A percentile compares a stretch with the other conserved stretches of the same genome.
These are phyloP conservation scores for Panzeria rudis DNA, from an alignment of 2,888 invertebrate genomes.

Conservation along the genomic window DNA sequence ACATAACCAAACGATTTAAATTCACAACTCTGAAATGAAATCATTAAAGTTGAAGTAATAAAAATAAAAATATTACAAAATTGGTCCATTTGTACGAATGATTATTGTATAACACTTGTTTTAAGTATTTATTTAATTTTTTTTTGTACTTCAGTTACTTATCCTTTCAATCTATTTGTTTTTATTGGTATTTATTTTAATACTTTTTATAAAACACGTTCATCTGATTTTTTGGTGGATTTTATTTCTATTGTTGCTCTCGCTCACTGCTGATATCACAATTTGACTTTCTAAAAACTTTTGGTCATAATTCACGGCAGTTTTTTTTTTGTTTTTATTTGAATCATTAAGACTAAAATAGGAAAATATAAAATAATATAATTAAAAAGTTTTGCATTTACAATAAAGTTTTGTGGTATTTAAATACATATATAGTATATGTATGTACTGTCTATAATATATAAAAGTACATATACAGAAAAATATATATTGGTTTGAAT, in stretches of 20 bases:
- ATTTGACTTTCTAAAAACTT: constrained; percentile 69
- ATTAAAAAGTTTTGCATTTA: constrained; percentile 61
- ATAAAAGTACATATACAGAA: background rate
- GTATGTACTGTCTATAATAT: background rate
- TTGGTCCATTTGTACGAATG: constrained; percentile 41
- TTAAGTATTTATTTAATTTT: background rate
- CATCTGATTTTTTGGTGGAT: constrained; percentile 50
- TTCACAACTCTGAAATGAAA: constrained; percentile 8
- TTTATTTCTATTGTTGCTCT: constrained; percentile 33
- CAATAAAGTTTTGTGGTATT: constrained; percentile 43
- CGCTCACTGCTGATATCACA: background rate
- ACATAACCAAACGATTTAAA: constrained; percentile 4
- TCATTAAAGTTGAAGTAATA: constrained; percentile 29
- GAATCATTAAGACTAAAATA: constrained; percentile 42
- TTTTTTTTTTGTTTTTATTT: constrained; percentile 22
- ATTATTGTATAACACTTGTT: constrained; percentile 46
- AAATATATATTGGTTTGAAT: background rate
- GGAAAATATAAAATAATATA: constrained; percentile 29
- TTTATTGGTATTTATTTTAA: constrained; percentile 35
- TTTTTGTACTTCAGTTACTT: constrained; percentile 13
- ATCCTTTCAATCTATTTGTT: constrained; percentile 47
- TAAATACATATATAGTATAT: background rate
- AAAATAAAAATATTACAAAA: constrained; percentile 20
- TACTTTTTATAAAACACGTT: constrained; percentile 56
- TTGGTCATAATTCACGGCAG: constrained; percentile 46